A percentile compares a stretch with the other conserved stretches of the same genome.
Conservation (phyloP, 1,140 invertebrate species). For the Amphibalanus amphitrite region DNA sequence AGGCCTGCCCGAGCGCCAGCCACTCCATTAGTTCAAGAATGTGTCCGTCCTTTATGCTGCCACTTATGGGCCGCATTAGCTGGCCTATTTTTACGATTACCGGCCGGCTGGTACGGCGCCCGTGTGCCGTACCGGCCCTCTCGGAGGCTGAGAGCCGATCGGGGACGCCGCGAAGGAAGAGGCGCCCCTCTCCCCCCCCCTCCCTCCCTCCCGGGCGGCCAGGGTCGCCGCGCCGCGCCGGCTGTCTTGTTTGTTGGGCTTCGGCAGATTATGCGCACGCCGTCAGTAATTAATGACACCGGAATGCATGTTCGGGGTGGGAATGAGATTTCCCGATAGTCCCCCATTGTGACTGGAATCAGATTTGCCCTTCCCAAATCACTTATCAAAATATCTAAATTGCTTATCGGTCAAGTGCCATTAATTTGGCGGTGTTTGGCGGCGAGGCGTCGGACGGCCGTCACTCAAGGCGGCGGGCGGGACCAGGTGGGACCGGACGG, state of each 20-base stretch:
- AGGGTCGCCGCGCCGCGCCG: too few species aligned
- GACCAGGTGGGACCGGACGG: too few species aligned
- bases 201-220: too few species aligned
- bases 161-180: too few species aligned
- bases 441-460: too few species aligned
- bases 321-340: not conserved
- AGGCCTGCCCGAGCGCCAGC: not conserved
- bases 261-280: not conserved
- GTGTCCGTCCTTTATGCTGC: not conserved
- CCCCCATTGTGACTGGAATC: constrained; percentile 1
- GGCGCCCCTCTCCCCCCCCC: too few species aligned
- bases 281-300: not conserved
- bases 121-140: not conserved
- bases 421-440: not conserved
- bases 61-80: not conserved
- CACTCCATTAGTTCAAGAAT: not conserved
- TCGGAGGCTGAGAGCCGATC: too few species aligned
- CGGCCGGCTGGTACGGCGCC: not conserved
- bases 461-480: too few species aligned
- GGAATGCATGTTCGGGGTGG: not conserved
- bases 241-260: not conserved
- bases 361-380: not conserved
- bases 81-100: not conserved
- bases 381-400: constrained; percentile 1
- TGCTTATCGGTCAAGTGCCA: not conserved